Percentiles rank a stretch among this genome's conserved stretches.
phyloP scores from a whole-genome alignment of 2,888 invertebrate species.

The Macaria liturata region DNA sequence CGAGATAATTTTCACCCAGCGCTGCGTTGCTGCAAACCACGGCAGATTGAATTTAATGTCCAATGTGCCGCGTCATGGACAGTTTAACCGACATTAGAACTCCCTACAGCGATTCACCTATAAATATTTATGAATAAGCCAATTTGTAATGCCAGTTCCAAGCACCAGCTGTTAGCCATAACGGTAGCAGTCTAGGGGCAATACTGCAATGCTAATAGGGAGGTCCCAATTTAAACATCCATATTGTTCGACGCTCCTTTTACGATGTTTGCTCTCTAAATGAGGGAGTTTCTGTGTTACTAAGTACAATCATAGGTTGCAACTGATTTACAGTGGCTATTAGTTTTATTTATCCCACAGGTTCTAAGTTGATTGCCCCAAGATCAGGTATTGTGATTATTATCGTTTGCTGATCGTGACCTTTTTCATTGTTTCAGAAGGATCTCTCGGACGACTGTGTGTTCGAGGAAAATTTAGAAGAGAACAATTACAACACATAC shows the following conservation, averaged over 20 bases:
- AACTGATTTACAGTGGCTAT: constrained; percentile 41
- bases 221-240: constrained; percentile 54
- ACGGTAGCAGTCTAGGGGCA: constrained; percentile 52
- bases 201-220: constrained; percentile 55
- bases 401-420: constrained; percentile 40
- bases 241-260: constrained; percentile 52
- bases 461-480: constrained; percentile 93
- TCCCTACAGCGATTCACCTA: constrained; percentile 61
- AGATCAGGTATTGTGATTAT: no score
- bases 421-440: constrained; percentile 88
- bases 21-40: constrained; percentile 47
- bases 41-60: constrained; percentile 66
- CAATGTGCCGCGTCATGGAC: constrained; percentile 62
- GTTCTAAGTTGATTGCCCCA: no score
- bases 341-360: constrained; percentile 3
- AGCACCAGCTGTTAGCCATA: constrained; percentile 51
- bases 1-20: constrained; percentile 59
- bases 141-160: constrained; percentile 45
- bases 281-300: constrained; percentile 32
- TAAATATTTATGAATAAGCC: constrained; percentile 72
- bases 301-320: constrained; percentile 29
- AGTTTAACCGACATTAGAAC: constrained; percentile 67
- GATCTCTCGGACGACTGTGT: constrained; percentile 93
- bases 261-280: constrained; percentile 40
- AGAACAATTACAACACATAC: constrained; percentile 93